Evolutionary conservation across 2,888 invertebrate genomes (phyloP), one percentile per base, ranked within the genome.

Genomic region (Neocrepidodera transversa): DNA sequence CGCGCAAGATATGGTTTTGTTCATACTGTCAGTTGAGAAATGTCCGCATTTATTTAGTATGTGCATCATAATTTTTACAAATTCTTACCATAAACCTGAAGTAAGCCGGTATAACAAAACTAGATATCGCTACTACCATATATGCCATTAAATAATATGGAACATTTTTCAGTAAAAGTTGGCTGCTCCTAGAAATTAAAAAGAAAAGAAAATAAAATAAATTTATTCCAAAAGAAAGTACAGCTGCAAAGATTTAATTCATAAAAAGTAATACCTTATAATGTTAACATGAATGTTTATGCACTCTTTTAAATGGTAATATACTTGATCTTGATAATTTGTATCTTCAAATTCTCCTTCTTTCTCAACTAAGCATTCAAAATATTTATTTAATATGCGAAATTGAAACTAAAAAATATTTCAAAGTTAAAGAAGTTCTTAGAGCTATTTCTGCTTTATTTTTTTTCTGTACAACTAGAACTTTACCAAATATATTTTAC

Each of bases 371-470:
- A 45, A 7, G 6, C 11, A 3, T 7, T 45, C 28, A 18, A 45
- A 10, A 14, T 26, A 45, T 8, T 28, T 45, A 14, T 45, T 45
- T 14, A 45, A 28, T 2, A 45, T 1, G 1, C 10, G 10, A n/a
- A 26, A 45, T 10, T 45, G 45, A 26, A 45, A 45, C 45, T 45
- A 4, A 45, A 45, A 43, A 23, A 23, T 20, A 16, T 38, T 10
- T 8, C 8, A 23, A 23, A 23, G 23, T 5, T 5, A 23, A 23
- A 23, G 6, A 5, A 23, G 3, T 23, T 23, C 23, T 6, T 23
- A 23, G 3, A 23, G 6, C 3, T 6, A n/a, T n/a, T n/a, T n/a
- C n/a, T n/a, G n/a, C n/a, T n/a, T n/a, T n/a, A n/a, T n/a, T n/a
- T n/a, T n/a, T n/a, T n/a, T n/a, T n/a, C n/a, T n/a, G n/a, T n/a